Conservation (phyloP, 2,888 invertebrate species). For the Exocentrus adspersus region DNA sequence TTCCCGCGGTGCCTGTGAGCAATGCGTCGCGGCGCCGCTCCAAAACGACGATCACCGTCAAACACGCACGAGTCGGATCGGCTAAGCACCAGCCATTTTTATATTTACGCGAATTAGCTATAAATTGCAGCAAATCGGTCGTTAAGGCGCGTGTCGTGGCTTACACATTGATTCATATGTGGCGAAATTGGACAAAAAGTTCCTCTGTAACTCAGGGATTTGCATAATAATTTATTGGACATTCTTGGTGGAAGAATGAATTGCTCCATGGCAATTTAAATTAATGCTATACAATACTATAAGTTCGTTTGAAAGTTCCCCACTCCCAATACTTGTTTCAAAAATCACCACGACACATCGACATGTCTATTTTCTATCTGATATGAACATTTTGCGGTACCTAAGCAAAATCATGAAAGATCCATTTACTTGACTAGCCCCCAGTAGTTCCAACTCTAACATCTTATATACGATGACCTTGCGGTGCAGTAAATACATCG, state of each 20-base stretch:
- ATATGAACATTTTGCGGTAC: no score
- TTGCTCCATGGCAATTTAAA: not conserved
- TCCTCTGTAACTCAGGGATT: slow-evolving; percentile 37
- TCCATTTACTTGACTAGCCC: no score
- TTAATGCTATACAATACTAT: no score
- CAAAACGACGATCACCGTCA: slow-evolving; percentile 43
- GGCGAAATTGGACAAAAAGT: slow-evolving; percentile 34
- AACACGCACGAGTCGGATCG: slow-evolving; percentile 32
- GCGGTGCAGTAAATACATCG: no score
- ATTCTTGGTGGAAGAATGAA: slow-evolving; percentile 1
- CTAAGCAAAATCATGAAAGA: no score
- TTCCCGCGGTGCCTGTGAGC: slow-evolving; percentile 52
- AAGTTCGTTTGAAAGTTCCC: no score
- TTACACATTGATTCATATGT: slow-evolving; percentile 43
- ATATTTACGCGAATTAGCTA: slow-evolving; percentile 63
- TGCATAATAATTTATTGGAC: slow-evolving; percentile 31
- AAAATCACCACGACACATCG: no score
- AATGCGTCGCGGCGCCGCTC: slow-evolving; percentile 53
- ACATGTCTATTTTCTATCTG: no score
- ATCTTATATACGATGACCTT: no score
- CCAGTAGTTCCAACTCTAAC: no score
- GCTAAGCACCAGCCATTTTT: slow-evolving; percentile 54
- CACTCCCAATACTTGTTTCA: no score
- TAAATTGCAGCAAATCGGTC: slow-evolving; percentile 62
- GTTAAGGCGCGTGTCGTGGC: slow-evolving; percentile 61